Percentiles rank a stretch among this genome's conserved stretches.
Conservation (phyloP, 1,140 invertebrate genomes). For the Paraescarpia echinospica region DNA sequence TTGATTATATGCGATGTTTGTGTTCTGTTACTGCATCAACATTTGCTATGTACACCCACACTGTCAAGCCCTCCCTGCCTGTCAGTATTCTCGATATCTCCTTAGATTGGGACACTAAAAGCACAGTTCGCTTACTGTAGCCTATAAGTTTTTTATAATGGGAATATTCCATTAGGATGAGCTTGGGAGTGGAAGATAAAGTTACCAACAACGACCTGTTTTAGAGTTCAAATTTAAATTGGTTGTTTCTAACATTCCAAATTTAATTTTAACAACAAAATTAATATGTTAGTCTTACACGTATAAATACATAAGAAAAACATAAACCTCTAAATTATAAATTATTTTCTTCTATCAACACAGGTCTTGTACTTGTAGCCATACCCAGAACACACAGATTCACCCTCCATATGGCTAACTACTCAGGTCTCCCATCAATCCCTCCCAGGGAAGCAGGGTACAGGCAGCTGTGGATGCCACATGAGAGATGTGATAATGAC, state of each 20-base stretch:
- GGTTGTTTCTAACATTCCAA: background rate
- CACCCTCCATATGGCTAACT: background rate
- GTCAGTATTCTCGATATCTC: background rate
- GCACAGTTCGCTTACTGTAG: background rate
- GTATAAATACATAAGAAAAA: background rate
- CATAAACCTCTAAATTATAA: background rate
- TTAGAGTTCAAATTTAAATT: too few species aligned
- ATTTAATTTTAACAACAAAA: background rate
- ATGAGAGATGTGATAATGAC: background rate
- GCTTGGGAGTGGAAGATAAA: too few species aligned
- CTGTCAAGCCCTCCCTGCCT: background rate
- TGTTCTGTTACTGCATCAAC: background rate
- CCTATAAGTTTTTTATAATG: too few species aligned
- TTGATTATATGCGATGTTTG: background rate
- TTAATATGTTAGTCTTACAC: background rate
- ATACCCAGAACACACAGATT: background rate
- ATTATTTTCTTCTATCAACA: background rate
- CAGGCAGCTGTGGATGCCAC: background rate
- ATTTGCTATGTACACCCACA: background rate
- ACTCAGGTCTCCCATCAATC: background rate
- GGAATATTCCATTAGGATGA: too few species aligned
- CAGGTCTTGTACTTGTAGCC: too few species aligned
- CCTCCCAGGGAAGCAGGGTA: background rate
- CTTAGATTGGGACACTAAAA: background rate
- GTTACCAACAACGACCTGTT: background rate